phyloP scores from a whole-genome alignment of 2,797 vertebrate species.

The Lycodopsis pacificus region DNA sequence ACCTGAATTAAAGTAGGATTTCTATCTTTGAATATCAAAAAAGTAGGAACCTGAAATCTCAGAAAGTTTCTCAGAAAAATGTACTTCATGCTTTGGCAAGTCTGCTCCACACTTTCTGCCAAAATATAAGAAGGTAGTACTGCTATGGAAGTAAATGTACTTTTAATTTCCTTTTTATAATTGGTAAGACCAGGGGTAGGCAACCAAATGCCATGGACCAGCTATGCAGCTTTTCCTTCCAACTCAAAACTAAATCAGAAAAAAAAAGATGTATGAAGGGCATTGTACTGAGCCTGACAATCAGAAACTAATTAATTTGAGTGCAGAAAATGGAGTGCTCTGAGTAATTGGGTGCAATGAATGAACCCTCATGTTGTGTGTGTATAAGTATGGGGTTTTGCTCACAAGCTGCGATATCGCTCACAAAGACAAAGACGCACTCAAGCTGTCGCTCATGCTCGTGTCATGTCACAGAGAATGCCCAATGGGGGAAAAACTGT shows the following conservation, averaged over 20 bases:
- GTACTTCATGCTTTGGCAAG: not conserved
- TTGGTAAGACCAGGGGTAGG: not conserved
- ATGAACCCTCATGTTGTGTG: constrained; percentile 28
- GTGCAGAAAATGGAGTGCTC: constrained; percentile 35
- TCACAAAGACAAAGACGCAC: constrained; percentile 37
- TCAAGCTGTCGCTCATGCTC: constrained; percentile 37
- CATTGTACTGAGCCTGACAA: constrained; percentile 6
- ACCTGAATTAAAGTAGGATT: not conserved
- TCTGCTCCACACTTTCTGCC: not conserved
- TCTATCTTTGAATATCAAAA: constrained; percentile 22
- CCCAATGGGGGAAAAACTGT: constrained; percentile 31
- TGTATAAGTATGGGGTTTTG: constrained; percentile 19
- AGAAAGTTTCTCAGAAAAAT: not conserved
- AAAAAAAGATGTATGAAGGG: constrained; percentile 5
- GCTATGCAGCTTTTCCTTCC: not conserved
- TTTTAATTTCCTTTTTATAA: not conserved
- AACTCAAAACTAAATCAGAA: constrained; percentile 5
- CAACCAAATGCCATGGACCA: not conserved
- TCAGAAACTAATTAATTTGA: constrained; percentile 40
- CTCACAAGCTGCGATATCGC: constrained; percentile 21
- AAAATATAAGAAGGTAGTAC: not conserved
- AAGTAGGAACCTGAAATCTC: not conserved
- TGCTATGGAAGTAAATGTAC: not conserved
- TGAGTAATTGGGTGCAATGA: constrained; percentile 33
- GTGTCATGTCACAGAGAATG: constrained; percentile 35